A percentile compares a stretch with the other conserved stretches of the same genome.
These are phyloP conservation scores for Liparis tanakae DNA, from an alignment of 2,797 vertebrate species.

Conservation along the genomic window DNA sequence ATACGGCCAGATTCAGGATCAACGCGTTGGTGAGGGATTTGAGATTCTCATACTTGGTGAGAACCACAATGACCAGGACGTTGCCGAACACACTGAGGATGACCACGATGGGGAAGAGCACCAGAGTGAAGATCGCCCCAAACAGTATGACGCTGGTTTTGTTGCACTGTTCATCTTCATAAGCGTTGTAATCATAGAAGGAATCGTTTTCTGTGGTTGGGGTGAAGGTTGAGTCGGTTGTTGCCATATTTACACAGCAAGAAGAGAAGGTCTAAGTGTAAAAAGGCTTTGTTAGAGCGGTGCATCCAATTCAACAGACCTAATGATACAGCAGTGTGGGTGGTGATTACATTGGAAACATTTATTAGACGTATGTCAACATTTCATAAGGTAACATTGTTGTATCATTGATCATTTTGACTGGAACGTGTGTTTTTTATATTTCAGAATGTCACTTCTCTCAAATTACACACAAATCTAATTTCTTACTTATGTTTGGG, in stretches of 20 bases:
- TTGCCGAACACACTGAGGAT: slow-evolving; percentile 90
- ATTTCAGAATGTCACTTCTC: not conserved
- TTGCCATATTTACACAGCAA: slow-evolving; percentile 32
- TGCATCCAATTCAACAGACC: not conserved
- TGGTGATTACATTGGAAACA: not conserved
- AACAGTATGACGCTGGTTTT: slow-evolving; percentile 55
- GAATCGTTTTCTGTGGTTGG: accelerated
- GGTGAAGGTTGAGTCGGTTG: not conserved
- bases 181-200: accelerated
- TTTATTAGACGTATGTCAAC: not conserved
- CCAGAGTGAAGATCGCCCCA: slow-evolving; percentile 66
- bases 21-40: slow-evolving; percentile 89
- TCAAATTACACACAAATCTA: too few relatives aligned
- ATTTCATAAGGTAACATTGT: not conserved
- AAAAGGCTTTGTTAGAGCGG: not conserved
- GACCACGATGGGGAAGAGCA: slow-evolving; percentile 84
- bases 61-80: slow-evolving; percentile 85
- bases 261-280: slow-evolving; percentile 10
- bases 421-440: not conserved
- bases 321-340: not conserved
- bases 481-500: too few relatives aligned
- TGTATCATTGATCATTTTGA: not conserved
- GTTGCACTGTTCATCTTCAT: slow-evolving; percentile 68
- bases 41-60: slow-evolving; percentile 89
- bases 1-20: slow-evolving; percentile 91